Percentiles rank a stretch among this genome's conserved stretches.
These are phyloP conservation scores for Cinara cedri DNA, from an alignment of 2,888 invertebrate species.

Conservation along the genomic window DNA sequence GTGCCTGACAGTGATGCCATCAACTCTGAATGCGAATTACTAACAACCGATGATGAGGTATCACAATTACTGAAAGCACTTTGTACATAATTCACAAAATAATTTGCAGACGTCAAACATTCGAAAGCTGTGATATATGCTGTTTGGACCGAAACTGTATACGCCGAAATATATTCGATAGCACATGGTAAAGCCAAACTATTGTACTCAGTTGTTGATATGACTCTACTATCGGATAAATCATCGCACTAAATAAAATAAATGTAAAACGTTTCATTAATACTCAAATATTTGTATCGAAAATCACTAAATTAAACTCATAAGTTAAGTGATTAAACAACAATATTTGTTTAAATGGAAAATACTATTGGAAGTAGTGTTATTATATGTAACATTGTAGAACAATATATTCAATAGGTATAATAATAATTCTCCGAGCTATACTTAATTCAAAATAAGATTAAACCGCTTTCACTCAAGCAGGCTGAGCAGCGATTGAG, in stretches of 20 bases:
- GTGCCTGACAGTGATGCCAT: neutral
- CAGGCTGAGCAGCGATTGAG: no score
- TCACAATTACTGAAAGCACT: neutral
- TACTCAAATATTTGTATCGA: no score
- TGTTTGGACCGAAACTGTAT: conserved; percentile 5
- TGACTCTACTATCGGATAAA: no score
- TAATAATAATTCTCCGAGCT: neutral
- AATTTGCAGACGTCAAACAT: conserved; percentile 14
- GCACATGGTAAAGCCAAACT: neutral
- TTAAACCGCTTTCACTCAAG: no score
- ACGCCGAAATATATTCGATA: neutral
- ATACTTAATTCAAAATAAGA: no score
- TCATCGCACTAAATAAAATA: conserved; percentile 16
- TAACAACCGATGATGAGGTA: neutral
- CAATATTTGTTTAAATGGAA: no score
- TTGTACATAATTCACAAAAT: neutral
- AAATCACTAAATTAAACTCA: no score
- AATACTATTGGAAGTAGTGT: no score
- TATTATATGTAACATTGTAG: no score
- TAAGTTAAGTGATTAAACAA: no score
- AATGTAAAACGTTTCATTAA: neutral
- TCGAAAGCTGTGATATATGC: neutral
- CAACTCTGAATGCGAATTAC: no score
- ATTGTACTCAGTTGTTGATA: neutral
- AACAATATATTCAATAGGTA: neutral